phyloP scores from a whole-genome alignment of 2,888 invertebrate genomes.

The Cantharis rufa region DNA sequence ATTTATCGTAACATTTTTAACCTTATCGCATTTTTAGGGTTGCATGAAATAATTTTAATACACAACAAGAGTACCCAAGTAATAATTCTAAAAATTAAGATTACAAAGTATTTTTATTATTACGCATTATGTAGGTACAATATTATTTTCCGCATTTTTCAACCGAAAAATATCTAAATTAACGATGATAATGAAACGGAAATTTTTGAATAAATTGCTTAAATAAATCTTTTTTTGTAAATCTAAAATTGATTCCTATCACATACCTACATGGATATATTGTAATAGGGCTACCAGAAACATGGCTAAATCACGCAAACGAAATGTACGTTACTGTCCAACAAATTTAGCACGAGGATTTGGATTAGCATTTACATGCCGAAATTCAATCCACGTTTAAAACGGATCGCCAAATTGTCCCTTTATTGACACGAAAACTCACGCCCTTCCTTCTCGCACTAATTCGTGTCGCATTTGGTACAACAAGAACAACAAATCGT shows the following conservation, averaged over 20 bases:
- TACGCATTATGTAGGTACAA: neutral
- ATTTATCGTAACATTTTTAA: neutral
- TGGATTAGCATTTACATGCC: conserved; percentile 31
- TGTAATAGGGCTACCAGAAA: conserved; percentile 8
- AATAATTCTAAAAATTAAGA: neutral
- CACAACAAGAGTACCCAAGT: neutral
- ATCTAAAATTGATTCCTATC: neutral
- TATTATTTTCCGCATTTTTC: neutral
- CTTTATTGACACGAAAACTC: conserved; percentile 21
- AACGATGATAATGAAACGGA: neutral
- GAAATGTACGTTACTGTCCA: conserved; percentile 21
- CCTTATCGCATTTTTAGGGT: neutral
- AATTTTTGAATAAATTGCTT: neutral
- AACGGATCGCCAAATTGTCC: conserved; percentile 23
- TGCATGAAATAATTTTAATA: conserved; percentile 1
- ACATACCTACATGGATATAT: conserved; percentile 5
- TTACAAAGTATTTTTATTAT: neutral
- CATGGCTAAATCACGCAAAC: conserved; percentile 22
- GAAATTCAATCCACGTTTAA: conserved; percentile 22
- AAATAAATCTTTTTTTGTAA: neutral
- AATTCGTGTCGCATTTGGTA: neutral
- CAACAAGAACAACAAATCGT: conserved; percentile 6
- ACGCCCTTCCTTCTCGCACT: conserved; percentile 3
- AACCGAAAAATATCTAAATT: neutral
- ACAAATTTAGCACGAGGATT: conserved; percentile 26